Base-by-base conservation (phyloP, 2,888 invertebrate genomes). In the Antitype chi region DNA sequence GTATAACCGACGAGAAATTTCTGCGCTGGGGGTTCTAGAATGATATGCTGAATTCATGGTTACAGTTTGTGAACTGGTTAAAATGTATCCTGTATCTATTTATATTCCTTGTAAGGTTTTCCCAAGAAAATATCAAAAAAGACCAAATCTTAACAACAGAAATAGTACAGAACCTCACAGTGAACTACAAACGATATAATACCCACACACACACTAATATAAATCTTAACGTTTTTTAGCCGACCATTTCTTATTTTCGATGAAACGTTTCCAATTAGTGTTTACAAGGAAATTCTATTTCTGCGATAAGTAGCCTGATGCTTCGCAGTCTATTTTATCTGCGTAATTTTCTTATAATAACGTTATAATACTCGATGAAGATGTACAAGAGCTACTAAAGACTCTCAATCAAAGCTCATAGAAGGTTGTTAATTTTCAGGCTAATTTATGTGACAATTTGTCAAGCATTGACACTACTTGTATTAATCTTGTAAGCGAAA, bases 271-370 rank as follows among this genome's bases (percentile, higher is more conserved):
- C 71, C 79, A 88, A 85, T 85, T 79, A 47, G 73, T 64, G 38
- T 74, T 71, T 71, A 71, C 49, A 60, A 55, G 32, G 76, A 78
- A 78, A 72, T 69, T 80, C 80, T 78, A 85, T 87, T 86, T 83
- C 63, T 60, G 70, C 20, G 43, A 76, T 77, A 83, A 86, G 72
- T 69, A 77, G 69, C 25, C 67, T 59, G 55, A 7, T 64, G 53
- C 57, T 62, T 63, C 57, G 53, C 28, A 62, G 13, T 52, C n/a
- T 43, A 75, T 49, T 68, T 83, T 74, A 78, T 74, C 78, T 78
- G 76, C 38, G 28, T 47, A 68, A 78, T 75, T 69, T 74, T 72
- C 52, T 74, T 52, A 59, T 69, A 53, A 75, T 57, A 69, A 49
- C 69, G 13, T 25, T 66, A 68, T 68, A 66, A 74, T 84, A 60